Conservation (phyloP, 1,140 invertebrate genomes). For the Dendroctonus ponderosae region DNA sequence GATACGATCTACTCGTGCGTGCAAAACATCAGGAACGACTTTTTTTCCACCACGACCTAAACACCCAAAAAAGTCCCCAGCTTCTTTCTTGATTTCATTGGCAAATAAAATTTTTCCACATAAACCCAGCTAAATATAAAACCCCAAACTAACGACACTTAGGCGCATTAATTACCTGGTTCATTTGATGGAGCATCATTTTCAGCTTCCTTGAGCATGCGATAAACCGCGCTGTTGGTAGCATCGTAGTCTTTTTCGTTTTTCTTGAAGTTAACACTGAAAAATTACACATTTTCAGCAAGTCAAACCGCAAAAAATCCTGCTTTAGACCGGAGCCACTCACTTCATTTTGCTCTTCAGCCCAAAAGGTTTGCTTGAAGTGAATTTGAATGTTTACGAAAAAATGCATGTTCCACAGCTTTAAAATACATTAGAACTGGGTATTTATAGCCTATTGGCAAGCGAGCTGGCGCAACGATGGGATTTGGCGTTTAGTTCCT, state of each 20-base stretch:
- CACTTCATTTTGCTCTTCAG: neutral
- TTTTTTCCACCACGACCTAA: too few species aligned
- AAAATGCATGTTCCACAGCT: too few species aligned
- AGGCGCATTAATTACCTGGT: constrained; percentile 58
- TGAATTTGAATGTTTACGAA: too few species aligned
- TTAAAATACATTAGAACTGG: too few species aligned
- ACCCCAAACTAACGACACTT: too few species aligned
- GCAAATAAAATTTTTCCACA: too few species aligned
- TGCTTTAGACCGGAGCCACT: too few species aligned
- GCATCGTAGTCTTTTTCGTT: constrained; percentile 87
- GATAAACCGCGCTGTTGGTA: constrained; percentile 86
- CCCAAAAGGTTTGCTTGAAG: neutral
- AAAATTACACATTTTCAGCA: constrained; percentile 38
- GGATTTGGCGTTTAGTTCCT: constrained; percentile 2
- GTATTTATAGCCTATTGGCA: neutral
- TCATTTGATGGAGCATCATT: constrained; percentile 63
- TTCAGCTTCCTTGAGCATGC: constrained; percentile 88
- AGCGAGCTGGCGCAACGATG: neutral
- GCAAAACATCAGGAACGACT: too few species aligned
- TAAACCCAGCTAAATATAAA: too few species aligned
- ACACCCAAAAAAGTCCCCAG: too few species aligned
- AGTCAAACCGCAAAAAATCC: neutral
- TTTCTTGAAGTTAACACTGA: constrained; percentile 93
- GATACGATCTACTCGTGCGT: too few species aligned
- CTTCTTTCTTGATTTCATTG: too few species aligned